Conservation (phyloP, 1,140 invertebrate species). For the Meteorus sp. region DNA sequence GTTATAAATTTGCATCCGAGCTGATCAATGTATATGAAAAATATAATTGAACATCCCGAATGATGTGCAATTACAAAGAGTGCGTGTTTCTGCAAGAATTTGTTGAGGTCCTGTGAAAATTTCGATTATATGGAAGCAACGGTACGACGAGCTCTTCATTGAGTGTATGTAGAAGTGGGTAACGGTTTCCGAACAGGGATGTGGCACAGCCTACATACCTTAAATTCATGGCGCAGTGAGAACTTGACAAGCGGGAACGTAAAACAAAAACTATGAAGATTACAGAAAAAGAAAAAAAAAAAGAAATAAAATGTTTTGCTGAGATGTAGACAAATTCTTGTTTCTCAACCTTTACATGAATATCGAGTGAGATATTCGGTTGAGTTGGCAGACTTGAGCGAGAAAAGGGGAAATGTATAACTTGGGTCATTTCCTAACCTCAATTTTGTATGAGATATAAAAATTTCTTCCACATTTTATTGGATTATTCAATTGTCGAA, state of each 20-base stretch:
- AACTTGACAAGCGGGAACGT: conserved; percentile 26
- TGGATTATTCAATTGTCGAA: no score
- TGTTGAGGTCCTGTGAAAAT: no score
- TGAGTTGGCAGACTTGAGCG: background rate
- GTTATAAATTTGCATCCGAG: no score
- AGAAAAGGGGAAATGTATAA: conserved; percentile 45
- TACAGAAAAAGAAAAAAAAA: conserved; percentile 1
- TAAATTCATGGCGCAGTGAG: conserved; percentile 39
- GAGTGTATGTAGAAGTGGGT: conserved; percentile 48
- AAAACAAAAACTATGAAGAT: background rate
- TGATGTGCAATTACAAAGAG: no score
- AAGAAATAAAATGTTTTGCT: background rate
- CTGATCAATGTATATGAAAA: no score
- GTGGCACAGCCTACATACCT: conserved; percentile 59
- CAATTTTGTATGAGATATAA: no score
- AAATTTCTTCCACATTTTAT: no score
- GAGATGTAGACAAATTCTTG: background rate
- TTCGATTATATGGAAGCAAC: conserved; percentile 39
- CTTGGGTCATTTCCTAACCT: conserved; percentile 45
- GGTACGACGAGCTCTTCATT: conserved; percentile 44
- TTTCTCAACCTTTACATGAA: background rate
- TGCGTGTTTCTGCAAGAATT: no score
- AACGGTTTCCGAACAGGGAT: conserved; percentile 58
- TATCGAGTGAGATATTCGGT: background rate
- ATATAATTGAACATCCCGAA: no score